Conservation (phyloP, 2,888 invertebrate genomes). For the Arenicola marina region DNA sequence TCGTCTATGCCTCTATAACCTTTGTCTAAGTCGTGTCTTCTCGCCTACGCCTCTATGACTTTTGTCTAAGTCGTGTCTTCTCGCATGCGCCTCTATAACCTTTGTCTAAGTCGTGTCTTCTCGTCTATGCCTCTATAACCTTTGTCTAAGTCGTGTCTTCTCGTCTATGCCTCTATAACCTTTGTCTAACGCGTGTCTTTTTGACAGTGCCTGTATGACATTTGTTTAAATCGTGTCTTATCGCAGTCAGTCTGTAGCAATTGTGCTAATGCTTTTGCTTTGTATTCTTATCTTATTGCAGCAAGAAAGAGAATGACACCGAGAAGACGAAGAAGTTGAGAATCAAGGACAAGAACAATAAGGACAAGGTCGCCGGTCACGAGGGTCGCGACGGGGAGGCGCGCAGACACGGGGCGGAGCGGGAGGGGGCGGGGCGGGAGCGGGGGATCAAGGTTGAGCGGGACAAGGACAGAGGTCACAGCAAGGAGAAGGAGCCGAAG, state of each 20-base stretch:
- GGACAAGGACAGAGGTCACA: constrained; percentile 5
- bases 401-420: background rate
- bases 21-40: too few species aligned
- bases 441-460: constrained; percentile 4
- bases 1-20: too few species aligned
- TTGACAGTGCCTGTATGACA: too few species aligned
- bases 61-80: too few species aligned
- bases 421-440: background rate
- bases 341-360: background rate
- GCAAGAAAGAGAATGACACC: background rate
- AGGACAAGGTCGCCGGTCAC: background rate
- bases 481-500: constrained; percentile 11
- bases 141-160: too few species aligned
- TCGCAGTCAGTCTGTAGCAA: background rate
- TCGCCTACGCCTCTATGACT: too few species aligned
- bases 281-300: background rate
- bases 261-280: background rate
- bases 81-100: too few species aligned
- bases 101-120: too few species aligned
- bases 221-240: too few species aligned
- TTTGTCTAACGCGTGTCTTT: too few species aligned
- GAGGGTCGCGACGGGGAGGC: background rate
- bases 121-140: too few species aligned
- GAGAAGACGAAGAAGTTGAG: background rate
- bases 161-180: too few species aligned